Evolutionary conservation across 2,113 vertebrate species (phyloP).

Genomic region (Spheniscus mendiculus): DNA sequence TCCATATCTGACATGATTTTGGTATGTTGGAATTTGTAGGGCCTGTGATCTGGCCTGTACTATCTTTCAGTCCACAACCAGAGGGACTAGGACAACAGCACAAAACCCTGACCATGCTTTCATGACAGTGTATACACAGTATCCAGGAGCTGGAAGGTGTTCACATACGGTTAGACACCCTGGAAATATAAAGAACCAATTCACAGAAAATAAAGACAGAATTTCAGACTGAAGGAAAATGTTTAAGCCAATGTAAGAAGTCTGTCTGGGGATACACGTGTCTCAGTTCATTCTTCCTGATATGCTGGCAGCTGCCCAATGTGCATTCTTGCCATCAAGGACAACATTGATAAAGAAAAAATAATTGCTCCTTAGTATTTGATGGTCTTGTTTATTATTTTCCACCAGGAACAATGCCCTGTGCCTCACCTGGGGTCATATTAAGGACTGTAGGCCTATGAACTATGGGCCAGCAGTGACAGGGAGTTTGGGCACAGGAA

Average conservation of each 20-base stretch:
- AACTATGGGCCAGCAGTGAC: not conserved
- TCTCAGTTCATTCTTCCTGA: not conserved
- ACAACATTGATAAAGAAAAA: not conserved
- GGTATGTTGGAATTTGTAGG: not conserved
- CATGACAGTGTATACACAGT: not conserved
- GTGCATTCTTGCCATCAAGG: not conserved
- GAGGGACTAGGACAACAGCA: not conserved
- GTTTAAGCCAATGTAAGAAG: not conserved
- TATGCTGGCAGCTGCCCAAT: not conserved
- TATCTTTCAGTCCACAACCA: not conserved
- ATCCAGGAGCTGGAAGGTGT: not conserved
- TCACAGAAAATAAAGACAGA: not conserved
- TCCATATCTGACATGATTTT: not conserved
- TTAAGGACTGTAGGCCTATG: not conserved
- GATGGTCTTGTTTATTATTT: not conserved
- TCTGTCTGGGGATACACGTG: fast-evolving
- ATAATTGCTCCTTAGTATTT: not conserved
- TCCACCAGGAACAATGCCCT: not conserved
- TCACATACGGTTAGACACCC: not conserved
- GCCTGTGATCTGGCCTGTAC: not conserved
- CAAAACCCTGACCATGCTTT: not conserved
- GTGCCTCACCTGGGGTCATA: not conserved
- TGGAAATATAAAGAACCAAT: not conserved
- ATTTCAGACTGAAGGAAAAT: not conserved
- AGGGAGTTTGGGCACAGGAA: not conserved